Base-by-base conservation (phyloP, 1,140 invertebrate species). In the Hetaerina americana region DNA sequence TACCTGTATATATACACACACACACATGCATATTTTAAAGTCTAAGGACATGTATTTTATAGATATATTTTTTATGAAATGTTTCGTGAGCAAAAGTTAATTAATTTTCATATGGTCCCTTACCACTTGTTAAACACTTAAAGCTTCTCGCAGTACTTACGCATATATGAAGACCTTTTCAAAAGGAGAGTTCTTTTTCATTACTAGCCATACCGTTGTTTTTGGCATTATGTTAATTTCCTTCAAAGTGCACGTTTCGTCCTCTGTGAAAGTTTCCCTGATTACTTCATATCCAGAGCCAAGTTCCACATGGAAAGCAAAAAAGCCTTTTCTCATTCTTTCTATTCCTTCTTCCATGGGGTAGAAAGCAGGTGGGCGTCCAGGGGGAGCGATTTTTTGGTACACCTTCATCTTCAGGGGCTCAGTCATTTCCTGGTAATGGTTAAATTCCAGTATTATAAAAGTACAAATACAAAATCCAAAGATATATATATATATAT, bases 231-330 rank as follows among this genome's bases (percentile, higher is more conserved):
- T 49, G 28, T 29, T 81, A 74, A 89, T 87, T 77, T 88, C 86
- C 66, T 85, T 81, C 0, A 90, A 77, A 0, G 85, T 86, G 76
- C 87, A 90, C 78, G 89, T 90, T 77, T 89, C 87, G 2, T 85
- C 82, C 78, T 89, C 88, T 5, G 81, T 76, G 75, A 86, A 90
- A 71, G 84, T 88, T 77, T 88, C 85, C 49, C 85, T 82, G 15
- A 89, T 84, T 27, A 88, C 77, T 76, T 88, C 85, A 76, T 89
- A 89, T 0, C 81, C 85, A 0, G 82, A 81, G 57, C 40, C 40
- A 12, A 57, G 40, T n/a, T 57, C 40, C 15, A 82, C 82, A 75
- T 89, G 86, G 73, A 89, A 88, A n/a, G 88, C 88, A 72, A 88
- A 89, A 3, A 87, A 75, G 0, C 85, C 86, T 72, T 84, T 79